Percentiles rank a stretch among this genome's conserved stretches.
These are phyloP conservation scores for Frieseomelitta varia DNA, from an alignment of 1,140 invertebrate genomes.

Conservation along the genomic window DNA sequence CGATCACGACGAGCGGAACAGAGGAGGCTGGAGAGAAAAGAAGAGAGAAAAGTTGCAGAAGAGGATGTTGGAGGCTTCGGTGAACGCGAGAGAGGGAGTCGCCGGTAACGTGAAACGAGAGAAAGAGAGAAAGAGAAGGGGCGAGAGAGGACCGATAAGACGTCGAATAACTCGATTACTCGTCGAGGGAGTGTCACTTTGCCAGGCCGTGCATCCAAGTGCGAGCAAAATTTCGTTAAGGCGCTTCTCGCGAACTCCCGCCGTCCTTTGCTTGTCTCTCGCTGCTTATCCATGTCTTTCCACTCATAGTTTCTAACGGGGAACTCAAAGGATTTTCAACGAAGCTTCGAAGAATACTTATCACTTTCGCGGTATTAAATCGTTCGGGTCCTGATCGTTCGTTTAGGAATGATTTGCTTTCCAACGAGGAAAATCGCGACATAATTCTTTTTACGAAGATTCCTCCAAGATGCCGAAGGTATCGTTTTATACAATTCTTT, in stretches of 20 bases:
- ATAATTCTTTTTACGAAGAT: no score
- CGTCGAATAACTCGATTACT: conserved; percentile 78
- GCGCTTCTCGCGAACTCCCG: conserved; percentile 49
- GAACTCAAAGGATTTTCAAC: conserved; percentile 25
- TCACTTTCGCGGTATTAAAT: background rate
- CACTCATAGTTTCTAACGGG: background rate
- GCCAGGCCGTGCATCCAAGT: conserved; percentile 69
- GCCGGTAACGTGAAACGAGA: background rate
- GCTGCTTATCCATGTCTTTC: conserved; percentile 51
- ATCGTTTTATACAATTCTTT: no score
- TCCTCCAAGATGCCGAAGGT: no score
- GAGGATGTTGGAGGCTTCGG: background rate
- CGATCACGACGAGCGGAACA: conserved; percentile 48
- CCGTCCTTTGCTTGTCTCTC: conserved; percentile 26
- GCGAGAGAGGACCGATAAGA: conserved; percentile 61
- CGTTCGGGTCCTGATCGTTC: background rate
- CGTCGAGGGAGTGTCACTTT: conserved; percentile 76
- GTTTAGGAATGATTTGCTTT: background rate
- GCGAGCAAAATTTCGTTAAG: conserved; percentile 74
- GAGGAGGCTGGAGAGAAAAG: conserved; percentile 2
- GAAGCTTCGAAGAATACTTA: background rate
- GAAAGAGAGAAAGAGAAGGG: background rate
- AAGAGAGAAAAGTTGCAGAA: conserved; percentile 9
- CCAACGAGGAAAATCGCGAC: no score
- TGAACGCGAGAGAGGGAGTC: conserved; percentile 39